A percentile compares a stretch with the other conserved stretches of the same genome.
Evolutionary conservation across 2,113 vertebrate genomes (phyloP).

Genomic region (Pionites leucogaster): DNA sequence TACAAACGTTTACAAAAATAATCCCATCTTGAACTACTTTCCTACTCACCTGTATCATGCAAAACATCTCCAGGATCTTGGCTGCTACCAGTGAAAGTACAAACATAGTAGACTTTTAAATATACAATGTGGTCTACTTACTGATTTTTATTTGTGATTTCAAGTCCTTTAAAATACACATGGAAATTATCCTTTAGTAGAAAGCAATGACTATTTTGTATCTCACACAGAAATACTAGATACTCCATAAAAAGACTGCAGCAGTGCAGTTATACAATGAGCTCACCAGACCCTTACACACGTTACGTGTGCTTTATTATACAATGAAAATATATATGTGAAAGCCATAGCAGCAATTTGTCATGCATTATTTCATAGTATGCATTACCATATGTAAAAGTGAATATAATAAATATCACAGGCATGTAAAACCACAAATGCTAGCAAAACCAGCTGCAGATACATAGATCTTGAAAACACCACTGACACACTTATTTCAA

Average conservation of each 20-base stretch:
- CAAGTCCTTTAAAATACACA: background rate
- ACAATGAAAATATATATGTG: background rate
- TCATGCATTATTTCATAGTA: background rate
- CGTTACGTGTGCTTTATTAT: background rate
- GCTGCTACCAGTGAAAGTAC: background rate
- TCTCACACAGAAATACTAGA: background rate
- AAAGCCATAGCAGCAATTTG: background rate
- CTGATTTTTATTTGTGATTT: slow-evolving; percentile 2
- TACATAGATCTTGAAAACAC: background rate
- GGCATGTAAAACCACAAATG: rapidly evolving
- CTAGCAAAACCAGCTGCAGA: background rate
- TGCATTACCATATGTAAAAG: background rate
- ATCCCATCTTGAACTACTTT: background rate
- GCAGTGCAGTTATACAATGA: background rate
- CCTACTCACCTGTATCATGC: background rate
- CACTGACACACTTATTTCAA: background rate
- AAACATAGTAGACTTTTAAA: background rate
- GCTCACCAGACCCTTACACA: background rate
- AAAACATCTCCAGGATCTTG: background rate
- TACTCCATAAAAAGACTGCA: background rate
- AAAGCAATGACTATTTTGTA: background rate
- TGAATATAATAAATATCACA: background rate
- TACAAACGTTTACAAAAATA: background rate
- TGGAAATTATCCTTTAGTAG: background rate
- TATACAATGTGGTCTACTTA: background rate